Base-by-base conservation (phyloP, 2,113 vertebrate genomes). In the Mugil cephalus region DNA sequence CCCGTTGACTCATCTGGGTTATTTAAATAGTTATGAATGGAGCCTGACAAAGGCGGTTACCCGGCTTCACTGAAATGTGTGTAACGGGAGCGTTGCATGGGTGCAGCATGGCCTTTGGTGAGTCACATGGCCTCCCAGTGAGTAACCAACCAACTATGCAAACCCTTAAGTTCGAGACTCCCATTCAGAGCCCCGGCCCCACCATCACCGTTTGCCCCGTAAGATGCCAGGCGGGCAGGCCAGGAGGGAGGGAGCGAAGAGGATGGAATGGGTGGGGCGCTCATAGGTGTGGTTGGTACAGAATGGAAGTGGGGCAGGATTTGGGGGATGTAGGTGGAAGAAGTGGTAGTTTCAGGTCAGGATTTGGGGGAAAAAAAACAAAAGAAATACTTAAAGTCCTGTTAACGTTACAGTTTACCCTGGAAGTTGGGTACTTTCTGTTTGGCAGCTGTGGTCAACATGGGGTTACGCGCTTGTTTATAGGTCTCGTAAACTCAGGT, bases 131-230 rank as follows among this genome's bases (percentile, higher is more conserved):
- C 69, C 84, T 83, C 68, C 59, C 24, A 5, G 82, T 94, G 93
- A 94, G 89, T 93, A 93, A 94, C 83, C 73, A 24, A 80, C 78
- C 72, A 94, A 69, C 76, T 86, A 94, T 93, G 93, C 30, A 12
- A 85, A 89, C 90, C 89, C 82, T 67, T 74, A 76, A 88, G 84
- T 88, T 85, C 46, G 55, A 69, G 77, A 70, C 82, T 83, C 81
- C 75, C 60, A 70, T 80, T 86, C 38, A 74, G 38, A 55, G 65
- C 62, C 24, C 69, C 45, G 34, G n/a, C n/a, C 56, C 63, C 74
- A 77, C 86, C 72, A 69, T 74, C 74, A 30, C 24, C 24, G 24
- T 30, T 30, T 30, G 39, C 59, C 70, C 77, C 38, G 24, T 30
- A 30, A 30, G 24, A 68, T 35, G 58, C 21, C 15, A 40, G 18